Evolutionary conservation across 2,113 vertebrate genomes (phyloP).

Genomic region (Cervus canadensis): DNA sequence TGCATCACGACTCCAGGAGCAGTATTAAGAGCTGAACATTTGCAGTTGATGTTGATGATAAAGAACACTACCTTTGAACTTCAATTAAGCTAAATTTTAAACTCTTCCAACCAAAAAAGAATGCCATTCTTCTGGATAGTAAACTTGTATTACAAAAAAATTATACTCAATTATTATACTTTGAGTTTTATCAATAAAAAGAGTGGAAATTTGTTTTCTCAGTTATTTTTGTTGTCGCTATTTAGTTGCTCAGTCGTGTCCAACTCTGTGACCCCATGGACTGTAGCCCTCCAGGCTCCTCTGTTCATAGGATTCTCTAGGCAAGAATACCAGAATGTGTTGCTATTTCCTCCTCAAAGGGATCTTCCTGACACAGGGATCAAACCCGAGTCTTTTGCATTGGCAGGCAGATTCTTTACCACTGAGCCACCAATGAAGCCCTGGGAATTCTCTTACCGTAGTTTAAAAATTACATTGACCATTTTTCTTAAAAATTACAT

Average conservation of each 20-base stretch:
- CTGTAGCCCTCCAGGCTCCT: too few relatives aligned
- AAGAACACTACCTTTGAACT: not conserved
- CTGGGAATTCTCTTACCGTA: not conserved
- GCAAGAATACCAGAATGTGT: not conserved
- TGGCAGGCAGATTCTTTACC: not conserved
- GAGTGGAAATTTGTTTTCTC: not conserved
- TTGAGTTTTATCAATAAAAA: not conserved
- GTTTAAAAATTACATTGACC: not conserved
- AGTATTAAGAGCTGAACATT: not conserved
- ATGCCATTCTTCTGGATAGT: not conserved
- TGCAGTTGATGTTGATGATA: not conserved
- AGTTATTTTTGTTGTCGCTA: not conserved
- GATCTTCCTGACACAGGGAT: not conserved
- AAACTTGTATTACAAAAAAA: not conserved
- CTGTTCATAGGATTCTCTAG: too few relatives aligned
- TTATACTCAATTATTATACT: not conserved
- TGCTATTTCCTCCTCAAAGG: not conserved
- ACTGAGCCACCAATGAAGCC: not conserved
- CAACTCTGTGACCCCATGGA: not conserved
- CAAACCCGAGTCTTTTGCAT: not conserved
- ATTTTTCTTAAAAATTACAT: not conserved
- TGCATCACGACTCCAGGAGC: rapidly evolving
- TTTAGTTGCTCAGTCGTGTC: not conserved
- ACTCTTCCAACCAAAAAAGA: not conserved
- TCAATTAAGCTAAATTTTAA: not conserved